Evolutionary conservation across 2,888 invertebrate genomes (phyloP).

Genomic region (Reticulitermes lucifugus): DNA sequence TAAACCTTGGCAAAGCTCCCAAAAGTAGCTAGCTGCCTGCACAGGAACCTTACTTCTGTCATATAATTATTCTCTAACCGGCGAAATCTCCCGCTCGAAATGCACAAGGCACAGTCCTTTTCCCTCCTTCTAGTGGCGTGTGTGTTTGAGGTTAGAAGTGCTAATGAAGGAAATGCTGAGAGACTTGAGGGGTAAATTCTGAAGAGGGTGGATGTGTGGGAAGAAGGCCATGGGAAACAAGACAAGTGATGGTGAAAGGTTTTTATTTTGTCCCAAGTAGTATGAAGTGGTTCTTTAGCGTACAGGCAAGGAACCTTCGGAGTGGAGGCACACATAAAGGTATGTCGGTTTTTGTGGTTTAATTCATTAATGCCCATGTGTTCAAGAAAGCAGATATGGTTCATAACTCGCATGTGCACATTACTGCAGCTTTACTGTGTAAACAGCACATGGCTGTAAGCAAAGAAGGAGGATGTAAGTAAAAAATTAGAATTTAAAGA

Average conservation of each 20-base stretch:
- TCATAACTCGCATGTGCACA: too few relatives aligned
- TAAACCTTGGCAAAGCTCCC: slow-evolving; percentile 41
- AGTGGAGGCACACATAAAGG: not conserved
- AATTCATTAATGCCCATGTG: slow-evolving; percentile 8
- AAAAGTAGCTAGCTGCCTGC: slow-evolving; percentile 9
- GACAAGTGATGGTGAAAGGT: slow-evolving; percentile 28
- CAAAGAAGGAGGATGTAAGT: too few relatives aligned
- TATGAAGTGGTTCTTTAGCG: slow-evolving; percentile 10
- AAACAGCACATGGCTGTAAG: too few relatives aligned
- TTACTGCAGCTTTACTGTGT: too few relatives aligned
- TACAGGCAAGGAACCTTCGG: not conserved
- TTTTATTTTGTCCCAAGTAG: slow-evolving; percentile 32
- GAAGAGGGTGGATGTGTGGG: slow-evolving; percentile 12
- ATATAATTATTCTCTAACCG: slow-evolving; percentile 40
- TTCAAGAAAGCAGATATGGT: not conserved
- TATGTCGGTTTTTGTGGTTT: slow-evolving; percentile 15
- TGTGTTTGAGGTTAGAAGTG: slow-evolving; percentile 43
- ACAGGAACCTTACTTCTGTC: slow-evolving; percentile 1
- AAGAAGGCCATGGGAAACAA: slow-evolving; percentile 40
- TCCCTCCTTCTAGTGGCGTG: not conserved
- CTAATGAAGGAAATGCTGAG: slow-evolving; percentile 40
- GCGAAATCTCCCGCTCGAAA: slow-evolving; percentile 33
- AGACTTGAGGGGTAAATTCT: slow-evolving; percentile 27
- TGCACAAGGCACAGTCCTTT: slow-evolving; percentile 4
- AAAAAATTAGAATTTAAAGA: too few relatives aligned